Evolutionary conservation across 2,888 invertebrate species (phyloP).

Genomic region (Heliconius sara): DNA sequence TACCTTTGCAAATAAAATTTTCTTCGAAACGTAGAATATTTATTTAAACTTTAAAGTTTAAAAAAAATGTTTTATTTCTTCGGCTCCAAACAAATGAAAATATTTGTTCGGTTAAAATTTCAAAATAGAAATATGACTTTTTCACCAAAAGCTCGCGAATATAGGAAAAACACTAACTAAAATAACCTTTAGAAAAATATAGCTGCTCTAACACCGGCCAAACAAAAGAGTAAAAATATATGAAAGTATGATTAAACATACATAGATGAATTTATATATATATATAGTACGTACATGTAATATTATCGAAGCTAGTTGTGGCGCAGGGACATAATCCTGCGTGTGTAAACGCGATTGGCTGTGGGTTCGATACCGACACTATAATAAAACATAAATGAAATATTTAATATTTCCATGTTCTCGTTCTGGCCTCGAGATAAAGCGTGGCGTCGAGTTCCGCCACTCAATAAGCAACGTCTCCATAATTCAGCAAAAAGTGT

Average conservation of each 20-base stretch:
- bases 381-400: too few species aligned
- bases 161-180: not conserved
- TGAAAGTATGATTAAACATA: not conserved
- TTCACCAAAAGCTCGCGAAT: not conserved
- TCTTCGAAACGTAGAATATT: not conserved
- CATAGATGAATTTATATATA: not conserved
- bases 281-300: not conserved
- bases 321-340: too few species aligned
- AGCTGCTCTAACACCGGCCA: not conserved
- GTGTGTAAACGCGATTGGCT: too few species aligned
- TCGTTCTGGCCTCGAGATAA: too few species aligned
- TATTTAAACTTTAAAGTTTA: not conserved
- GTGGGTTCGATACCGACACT: too few species aligned
- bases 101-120: not conserved
- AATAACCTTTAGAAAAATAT: not conserved
- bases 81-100: not conserved
- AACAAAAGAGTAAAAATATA: not conserved
- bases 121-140: slow-evolving; percentile 1
- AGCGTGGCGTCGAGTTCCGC: too few species aligned
- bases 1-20: not conserved
- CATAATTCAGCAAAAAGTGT: too few species aligned
- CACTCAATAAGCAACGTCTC: too few species aligned
- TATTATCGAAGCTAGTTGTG: not conserved
- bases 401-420: too few species aligned
- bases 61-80: not conserved